These are phyloP conservation scores for Syrrhaptes paradoxus DNA, from an alignment of 2,113 vertebrate genomes.

Conservation along the genomic window DNA sequence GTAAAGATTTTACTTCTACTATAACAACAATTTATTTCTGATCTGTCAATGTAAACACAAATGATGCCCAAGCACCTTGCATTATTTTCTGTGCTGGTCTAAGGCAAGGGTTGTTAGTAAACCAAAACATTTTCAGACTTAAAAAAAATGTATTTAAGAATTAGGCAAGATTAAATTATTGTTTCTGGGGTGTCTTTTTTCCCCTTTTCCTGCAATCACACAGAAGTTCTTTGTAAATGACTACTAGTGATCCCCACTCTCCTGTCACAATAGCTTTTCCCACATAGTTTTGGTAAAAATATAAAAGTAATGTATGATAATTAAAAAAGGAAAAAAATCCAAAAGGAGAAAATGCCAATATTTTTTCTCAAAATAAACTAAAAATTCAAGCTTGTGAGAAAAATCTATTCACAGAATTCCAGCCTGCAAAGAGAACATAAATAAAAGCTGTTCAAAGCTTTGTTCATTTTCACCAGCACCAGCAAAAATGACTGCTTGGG, in stretches of 20 bases:
- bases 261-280: background rate
- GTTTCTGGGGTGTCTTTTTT: accelerated
- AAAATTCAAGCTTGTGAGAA: background rate
- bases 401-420: background rate
- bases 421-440: background rate
- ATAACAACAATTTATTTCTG: background rate
- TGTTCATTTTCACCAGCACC: background rate
- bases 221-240: background rate
- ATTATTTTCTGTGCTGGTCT: background rate
- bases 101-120: no score
- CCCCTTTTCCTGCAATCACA: background rate
- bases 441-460: slow-evolving; percentile 21
- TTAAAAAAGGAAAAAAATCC: background rate
- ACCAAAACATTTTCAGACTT: background rate
- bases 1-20: background rate
- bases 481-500: slow-evolving; percentile 1
- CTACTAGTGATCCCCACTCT: background rate
- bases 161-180: background rate
- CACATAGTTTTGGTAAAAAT: background rate
- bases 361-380: background rate
- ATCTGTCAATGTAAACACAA: background rate
- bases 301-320: background rate
- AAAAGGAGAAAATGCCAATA: background rate
- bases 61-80: background rate
- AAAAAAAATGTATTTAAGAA: background rate